Percentiles rank a stretch among this genome's conserved stretches.
Evolutionary conservation across 2,113 vertebrate species (phyloP).

Genomic region (rat (Rattus norvegicus)): DNA sequence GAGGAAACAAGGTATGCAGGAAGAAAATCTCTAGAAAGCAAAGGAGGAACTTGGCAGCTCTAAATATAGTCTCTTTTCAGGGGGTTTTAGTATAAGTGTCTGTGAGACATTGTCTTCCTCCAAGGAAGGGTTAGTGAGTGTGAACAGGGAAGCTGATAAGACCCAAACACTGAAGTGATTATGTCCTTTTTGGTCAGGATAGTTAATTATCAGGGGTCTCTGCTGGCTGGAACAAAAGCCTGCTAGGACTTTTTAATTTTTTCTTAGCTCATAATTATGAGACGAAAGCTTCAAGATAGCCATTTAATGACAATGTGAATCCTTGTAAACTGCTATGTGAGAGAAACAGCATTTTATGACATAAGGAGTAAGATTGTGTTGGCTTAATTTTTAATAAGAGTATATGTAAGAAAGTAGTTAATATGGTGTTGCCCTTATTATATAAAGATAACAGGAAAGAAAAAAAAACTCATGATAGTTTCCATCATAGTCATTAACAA

Average conservation of each 20-base stretch:
- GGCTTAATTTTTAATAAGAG: background rate
- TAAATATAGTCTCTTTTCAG: background rate
- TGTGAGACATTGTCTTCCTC: background rate
- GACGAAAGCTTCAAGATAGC: background rate
- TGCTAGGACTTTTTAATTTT: background rate
- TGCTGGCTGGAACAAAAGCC: background rate
- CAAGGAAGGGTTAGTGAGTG: background rate
- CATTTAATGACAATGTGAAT: background rate
- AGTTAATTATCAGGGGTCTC: background rate
- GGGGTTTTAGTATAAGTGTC: background rate
- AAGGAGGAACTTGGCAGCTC: background rate
- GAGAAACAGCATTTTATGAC: background rate
- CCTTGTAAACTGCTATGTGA: background rate
- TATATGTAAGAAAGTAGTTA: background rate
- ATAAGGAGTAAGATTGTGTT: background rate
- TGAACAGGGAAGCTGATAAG: background rate
- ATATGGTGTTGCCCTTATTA: background rate
- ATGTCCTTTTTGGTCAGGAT: background rate
- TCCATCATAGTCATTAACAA: background rate
- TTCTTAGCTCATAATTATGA: background rate
- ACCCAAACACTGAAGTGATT: background rate
- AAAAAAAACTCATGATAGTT: background rate
- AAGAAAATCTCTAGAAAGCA: background rate
- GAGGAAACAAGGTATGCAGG: background rate
- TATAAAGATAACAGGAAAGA: background rate